Evolutionary conservation across 2,797 vertebrate genomes (phyloP), one percentile per base, ranked within the genome.

Genomic region (Spinus pinus): DNA sequence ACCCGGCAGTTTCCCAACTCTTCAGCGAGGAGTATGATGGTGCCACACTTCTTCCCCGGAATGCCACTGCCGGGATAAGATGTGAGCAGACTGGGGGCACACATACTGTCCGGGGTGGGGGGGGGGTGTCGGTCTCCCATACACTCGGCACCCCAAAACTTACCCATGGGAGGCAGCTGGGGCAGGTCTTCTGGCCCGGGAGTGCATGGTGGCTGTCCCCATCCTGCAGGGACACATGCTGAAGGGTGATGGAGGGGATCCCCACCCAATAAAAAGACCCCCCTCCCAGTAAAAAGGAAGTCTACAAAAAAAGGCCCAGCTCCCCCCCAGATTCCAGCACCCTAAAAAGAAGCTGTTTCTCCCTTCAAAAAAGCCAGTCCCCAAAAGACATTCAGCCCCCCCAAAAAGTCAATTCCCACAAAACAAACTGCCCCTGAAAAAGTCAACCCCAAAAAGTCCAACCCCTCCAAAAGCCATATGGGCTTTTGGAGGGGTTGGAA

Each of bases 1-100:
- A 99, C 99, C 98, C 99, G 97, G 94, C 99, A 99, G 96, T 99
- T 99, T 94, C 99, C 98, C 94, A 99, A 96, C 96, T 99, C 99
- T 95, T 99, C 99, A 3, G 98, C 99, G 0, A 98, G 98, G 86
- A 99, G 97, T 97, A 99, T 97, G 97, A 99, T 98, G 60, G 97
- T 98, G 69, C 99, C 99, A 18, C 99, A 99, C 90, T 99, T 99
- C 98, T 99, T 99, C 71, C 99, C 98, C 1, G 95, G 97, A 91
- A 99, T 98, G 19, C 98, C 98, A 10, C 99, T 99, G 98, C 81
- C 23, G 1, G 82, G 58, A 90, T 46, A 84, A 49, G 61, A 60
- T 42, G 7, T 78, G 15, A 77, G 39, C 28, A 13, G 30, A 27
- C 7, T 0, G 0, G 9, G 28, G 27, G 50, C 7, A n/a, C 20